Evolutionary conservation across 2,888 invertebrate genomes (phyloP).

Genomic region (Girardia tigrina): DNA sequence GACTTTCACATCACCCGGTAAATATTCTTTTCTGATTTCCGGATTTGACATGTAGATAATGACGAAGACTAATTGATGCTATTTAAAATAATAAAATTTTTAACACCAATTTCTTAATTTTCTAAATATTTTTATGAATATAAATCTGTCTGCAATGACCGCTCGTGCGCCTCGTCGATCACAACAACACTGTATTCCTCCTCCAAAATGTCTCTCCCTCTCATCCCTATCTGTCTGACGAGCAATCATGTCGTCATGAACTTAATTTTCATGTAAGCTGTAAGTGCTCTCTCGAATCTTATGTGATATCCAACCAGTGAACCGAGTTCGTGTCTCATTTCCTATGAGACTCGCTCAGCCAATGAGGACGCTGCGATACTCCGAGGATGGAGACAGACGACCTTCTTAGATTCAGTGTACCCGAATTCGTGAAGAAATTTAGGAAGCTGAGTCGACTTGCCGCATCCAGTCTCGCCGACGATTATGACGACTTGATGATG

Average conservation of each 20-base stretch:
- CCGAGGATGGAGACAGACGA: slow-evolving; percentile 1
- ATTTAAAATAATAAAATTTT: too few relatives aligned
- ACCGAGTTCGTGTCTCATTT: not conserved
- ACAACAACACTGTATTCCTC: too few relatives aligned
- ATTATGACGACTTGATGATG: not conserved
- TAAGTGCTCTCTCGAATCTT: not conserved
- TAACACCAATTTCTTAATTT: too few relatives aligned
- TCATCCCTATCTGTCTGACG: too few relatives aligned
- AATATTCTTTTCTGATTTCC: too few relatives aligned
- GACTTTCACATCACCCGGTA: too few relatives aligned
- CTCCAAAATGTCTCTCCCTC: too few relatives aligned
- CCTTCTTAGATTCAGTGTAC: not conserved
- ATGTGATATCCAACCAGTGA: not conserved
- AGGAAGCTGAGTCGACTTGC: not conserved
- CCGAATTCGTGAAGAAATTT: not conserved
- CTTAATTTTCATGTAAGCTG: not conserved
- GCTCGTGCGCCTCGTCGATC: too few relatives aligned
- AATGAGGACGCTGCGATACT: not conserved
- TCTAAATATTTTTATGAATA: too few relatives aligned
- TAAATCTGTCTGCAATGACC: too few relatives aligned
- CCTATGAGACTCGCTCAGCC: not conserved
- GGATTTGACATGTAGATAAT: too few relatives aligned
- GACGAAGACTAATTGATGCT: too few relatives aligned
- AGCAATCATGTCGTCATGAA: not conserved
- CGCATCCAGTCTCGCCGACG: not conserved